Evolutionary conservation across 1,140 invertebrate species (phyloP).

Genomic region (Drosophila mauritiana): DNA sequence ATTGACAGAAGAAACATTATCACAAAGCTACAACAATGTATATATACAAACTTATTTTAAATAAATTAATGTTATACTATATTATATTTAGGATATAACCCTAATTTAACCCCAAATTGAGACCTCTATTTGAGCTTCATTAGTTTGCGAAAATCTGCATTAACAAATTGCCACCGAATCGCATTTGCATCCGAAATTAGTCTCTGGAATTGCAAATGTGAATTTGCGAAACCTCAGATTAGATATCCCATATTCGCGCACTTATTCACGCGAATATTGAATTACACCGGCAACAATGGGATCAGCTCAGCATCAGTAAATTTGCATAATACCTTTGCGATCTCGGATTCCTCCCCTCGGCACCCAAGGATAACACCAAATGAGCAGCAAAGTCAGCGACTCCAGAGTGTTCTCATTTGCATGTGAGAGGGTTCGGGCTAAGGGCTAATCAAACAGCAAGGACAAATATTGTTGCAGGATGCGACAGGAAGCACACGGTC

Average conservation of each 20-base stretch:
- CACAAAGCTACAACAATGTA: neutral
- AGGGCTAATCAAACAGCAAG: slow-evolving; percentile 65
- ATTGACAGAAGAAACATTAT: neutral
- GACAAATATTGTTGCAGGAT: slow-evolving; percentile 42
- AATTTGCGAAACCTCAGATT: slow-evolving; percentile 47
- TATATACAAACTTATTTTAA: too few species aligned
- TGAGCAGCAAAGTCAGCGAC: slow-evolving; percentile 38
- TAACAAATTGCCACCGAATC: slow-evolving; percentile 55
- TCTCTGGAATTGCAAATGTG: slow-evolving; percentile 22
- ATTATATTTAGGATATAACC: neutral
- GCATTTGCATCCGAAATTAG: slow-evolving; percentile 60
- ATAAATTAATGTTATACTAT: too few species aligned
- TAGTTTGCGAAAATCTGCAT: slow-evolving; percentile 41
- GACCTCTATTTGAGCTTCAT: slow-evolving; percentile 11
- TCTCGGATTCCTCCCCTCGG: slow-evolving; percentile 1
- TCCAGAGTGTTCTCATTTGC: slow-evolving; percentile 47
- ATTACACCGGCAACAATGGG: slow-evolving; percentile 60
- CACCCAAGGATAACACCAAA: slow-evolving; percentile 58
- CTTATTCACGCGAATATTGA: slow-evolving; percentile 69
- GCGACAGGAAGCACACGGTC: slow-evolving; percentile 73
- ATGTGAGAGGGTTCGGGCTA: slow-evolving; percentile 32
- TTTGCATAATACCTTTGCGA: slow-evolving; percentile 66
- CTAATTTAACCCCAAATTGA: slow-evolving; percentile 2
- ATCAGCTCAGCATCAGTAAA: slow-evolving; percentile 52
- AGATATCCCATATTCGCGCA: slow-evolving; percentile 7